Conservation (phyloP, 2,113 vertebrate genomes). For the Platycercus adscitus region DNA sequence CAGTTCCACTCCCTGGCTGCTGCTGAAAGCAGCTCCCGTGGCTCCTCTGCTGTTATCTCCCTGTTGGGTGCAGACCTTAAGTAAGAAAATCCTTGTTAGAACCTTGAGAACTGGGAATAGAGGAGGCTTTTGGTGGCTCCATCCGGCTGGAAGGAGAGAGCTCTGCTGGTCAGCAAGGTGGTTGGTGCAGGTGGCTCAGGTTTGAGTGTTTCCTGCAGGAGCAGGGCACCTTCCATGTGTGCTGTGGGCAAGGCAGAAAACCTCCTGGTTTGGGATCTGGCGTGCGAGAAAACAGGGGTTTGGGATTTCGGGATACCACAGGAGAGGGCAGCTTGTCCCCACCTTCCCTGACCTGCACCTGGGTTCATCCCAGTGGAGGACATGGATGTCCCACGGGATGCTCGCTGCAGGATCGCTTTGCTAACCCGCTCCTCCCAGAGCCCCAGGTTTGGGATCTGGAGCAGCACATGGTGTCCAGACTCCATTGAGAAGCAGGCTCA, state of each 20-base stretch:
- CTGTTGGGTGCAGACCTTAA: background rate
- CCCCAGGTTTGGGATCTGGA: background rate
- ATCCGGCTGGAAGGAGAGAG: background rate
- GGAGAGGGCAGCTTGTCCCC: background rate
- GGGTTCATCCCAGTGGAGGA: fast-evolving
- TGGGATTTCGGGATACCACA: background rate
- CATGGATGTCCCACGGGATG: fast-evolving
- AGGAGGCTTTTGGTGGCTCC: background rate
- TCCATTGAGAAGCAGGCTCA: background rate
- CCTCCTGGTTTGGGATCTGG: background rate
- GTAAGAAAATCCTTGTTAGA: background rate
- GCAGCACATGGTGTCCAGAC: background rate
- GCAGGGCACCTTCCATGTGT: background rate
- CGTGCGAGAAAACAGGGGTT: background rate
- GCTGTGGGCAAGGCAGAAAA: background rate
- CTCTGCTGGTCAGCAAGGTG: background rate
- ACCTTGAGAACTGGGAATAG: background rate
- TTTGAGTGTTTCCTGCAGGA: background rate
- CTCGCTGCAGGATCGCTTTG: background rate
- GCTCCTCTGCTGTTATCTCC: background rate
- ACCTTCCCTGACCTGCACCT: background rate
- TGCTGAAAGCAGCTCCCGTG: background rate
- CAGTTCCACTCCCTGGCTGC: background rate
- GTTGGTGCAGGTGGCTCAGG: background rate
- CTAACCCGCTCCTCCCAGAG: background rate